phyloP scores from a whole-genome alignment of 2,797 vertebrate genomes.

The Myioborus miniatus region DNA sequence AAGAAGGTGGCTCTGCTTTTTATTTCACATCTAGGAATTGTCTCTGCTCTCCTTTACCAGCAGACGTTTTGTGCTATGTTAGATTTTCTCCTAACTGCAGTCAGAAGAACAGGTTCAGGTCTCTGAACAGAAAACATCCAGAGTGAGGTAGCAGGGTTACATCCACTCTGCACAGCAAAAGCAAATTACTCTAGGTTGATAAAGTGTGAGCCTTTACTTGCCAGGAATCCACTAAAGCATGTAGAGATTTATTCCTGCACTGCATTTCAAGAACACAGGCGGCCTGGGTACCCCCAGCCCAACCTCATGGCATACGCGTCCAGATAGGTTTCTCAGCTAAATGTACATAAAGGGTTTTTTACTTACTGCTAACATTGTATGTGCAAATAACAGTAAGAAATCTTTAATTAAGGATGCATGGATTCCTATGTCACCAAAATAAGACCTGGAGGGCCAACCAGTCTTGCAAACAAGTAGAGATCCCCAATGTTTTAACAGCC shows the following conservation, averaged over 20 bases:
- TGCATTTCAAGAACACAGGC: not conserved
- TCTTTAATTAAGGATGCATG: not conserved
- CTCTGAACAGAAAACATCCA: not conserved
- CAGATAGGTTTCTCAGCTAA: not conserved
- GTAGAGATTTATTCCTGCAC: not conserved
- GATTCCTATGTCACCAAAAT: not conserved
- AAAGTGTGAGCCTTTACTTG: not conserved
- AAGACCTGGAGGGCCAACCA: not conserved
- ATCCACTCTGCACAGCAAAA: not conserved
- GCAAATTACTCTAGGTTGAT: not conserved
- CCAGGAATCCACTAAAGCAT: not conserved
- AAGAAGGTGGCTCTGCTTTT: fast-evolving
- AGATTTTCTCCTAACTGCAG: not conserved
- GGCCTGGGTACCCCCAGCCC: not conserved
- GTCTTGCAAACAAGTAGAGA: not conserved
- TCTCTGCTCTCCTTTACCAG: not conserved
- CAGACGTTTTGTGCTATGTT: not conserved
- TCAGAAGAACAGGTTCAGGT: not conserved
- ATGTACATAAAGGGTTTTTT: not conserved
- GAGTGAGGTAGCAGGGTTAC: not conserved
- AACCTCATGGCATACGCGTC: fast-evolving
- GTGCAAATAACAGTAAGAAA: not conserved
- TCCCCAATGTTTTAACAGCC: not conserved
- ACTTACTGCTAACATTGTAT: not conserved
- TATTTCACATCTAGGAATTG: not conserved